Evolutionary conservation across 2,888 invertebrate genomes (phyloP).

Genomic region (Epicampocera succincta): DNA sequence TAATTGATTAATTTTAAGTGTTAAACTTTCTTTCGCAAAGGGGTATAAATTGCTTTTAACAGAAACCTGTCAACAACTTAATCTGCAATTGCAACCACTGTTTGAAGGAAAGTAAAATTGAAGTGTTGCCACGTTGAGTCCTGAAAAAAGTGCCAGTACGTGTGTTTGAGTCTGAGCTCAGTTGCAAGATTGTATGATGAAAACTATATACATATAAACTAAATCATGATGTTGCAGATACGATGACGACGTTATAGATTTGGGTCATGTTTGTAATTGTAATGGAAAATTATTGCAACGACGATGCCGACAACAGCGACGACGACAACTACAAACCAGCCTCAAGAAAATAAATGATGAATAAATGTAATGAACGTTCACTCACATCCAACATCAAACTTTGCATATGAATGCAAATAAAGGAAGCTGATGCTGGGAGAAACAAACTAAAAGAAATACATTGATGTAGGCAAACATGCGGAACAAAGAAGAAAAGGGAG

Average conservation of each 20-base stretch:
- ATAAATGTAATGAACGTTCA: slow-evolving; percentile 36
- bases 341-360: slow-evolving; percentile 50
- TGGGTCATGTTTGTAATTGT: slow-evolving; percentile 80
- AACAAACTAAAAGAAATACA: slow-evolving; percentile 26
- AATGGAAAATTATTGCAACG: slow-evolving; percentile 80
- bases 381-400: background rate
- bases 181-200: slow-evolving; percentile 3
- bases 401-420: slow-evolving; percentile 4
- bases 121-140: slow-evolving; percentile 19
- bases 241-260: slow-evolving; percentile 69
- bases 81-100: slow-evolving; percentile 41
- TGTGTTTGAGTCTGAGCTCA: background rate
- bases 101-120: slow-evolving; percentile 5
- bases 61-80: slow-evolving; percentile 38
- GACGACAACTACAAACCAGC: slow-evolving; percentile 58
- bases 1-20: slow-evolving; percentile 29
- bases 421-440: background rate
- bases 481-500: background rate
- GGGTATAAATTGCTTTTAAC: slow-evolving; percentile 3
- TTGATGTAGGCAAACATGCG: slow-evolving; percentile 37
- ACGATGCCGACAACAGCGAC: slow-evolving; percentile 16
- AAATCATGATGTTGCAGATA: slow-evolving; percentile 39
- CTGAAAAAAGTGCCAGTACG: background rate
- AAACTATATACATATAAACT: slow-evolving; percentile 11
- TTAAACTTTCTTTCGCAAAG: slow-evolving; percentile 17